Evolutionary conservation across 1,140 invertebrate species (phyloP).

Genomic region (Colletes gigas): DNA sequence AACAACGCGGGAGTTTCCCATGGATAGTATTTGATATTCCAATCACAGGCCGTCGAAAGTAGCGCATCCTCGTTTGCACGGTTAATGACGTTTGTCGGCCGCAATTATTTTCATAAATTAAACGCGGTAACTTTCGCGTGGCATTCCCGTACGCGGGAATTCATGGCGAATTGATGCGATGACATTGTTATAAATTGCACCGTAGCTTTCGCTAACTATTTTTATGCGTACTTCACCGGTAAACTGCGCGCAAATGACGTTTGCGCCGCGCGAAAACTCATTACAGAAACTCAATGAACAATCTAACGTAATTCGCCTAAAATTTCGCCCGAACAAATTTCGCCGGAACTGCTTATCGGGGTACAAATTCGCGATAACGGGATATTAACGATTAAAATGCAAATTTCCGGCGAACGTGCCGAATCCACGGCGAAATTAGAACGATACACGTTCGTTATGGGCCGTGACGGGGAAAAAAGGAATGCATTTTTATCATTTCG

Average conservation of each 20-base stretch:
- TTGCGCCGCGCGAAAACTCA: slow-evolving; percentile 12
- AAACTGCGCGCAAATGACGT: slow-evolving; percentile 7
- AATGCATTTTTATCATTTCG: not conserved
- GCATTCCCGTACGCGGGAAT: not conserved
- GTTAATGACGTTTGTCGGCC: not conserved
- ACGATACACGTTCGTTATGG: slow-evolving; percentile 24
- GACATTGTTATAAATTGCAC: not conserved
- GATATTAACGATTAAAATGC: slow-evolving; percentile 52
- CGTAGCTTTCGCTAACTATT: slow-evolving; percentile 2
- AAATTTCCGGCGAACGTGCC: slow-evolving; percentile 25
- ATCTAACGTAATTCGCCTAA: slow-evolving; percentile 37
- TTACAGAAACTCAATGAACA: slow-evolving; percentile 36
- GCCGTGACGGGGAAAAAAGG: slow-evolving; percentile 11
- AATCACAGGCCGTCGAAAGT: not conserved
- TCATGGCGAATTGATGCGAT: not conserved
- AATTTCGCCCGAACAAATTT: slow-evolving; percentile 45
- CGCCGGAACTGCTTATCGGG: slow-evolving; percentile 16
- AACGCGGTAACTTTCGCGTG: not conserved
- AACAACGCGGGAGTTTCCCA: no score
- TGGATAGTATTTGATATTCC: not conserved
- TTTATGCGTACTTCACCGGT: not conserved
- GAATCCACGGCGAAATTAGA: slow-evolving; percentile 30
- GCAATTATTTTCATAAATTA: slow-evolving; percentile 8
- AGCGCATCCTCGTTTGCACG: not conserved
- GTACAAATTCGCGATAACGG: slow-evolving; percentile 42